A percentile compares a stretch with the other conserved stretches of the same genome.
phyloP scores from a whole-genome alignment of 2,888 invertebrate species.

The Ischnura elegans region DNA sequence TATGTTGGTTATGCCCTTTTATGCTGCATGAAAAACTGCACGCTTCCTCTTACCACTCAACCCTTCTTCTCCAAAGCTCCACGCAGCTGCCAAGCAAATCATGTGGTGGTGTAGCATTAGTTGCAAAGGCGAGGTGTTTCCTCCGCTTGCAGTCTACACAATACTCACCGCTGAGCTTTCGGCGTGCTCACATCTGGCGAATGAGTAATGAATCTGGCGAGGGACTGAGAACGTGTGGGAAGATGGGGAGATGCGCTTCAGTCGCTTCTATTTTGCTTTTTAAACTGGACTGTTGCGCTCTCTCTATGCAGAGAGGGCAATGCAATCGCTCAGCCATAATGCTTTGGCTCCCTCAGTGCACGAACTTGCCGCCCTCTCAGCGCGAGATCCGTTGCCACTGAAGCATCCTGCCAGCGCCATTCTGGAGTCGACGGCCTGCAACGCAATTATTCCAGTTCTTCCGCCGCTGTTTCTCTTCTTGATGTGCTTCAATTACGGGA shows the following conservation, averaged over 20 bases:
- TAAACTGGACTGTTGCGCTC: background rate
- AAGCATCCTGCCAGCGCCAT: background rate
- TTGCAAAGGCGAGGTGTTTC: no score
- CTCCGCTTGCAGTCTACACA: no score
- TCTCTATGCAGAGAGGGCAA: background rate
- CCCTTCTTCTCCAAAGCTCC: background rate
- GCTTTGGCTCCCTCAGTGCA: background rate
- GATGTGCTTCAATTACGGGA: background rate
- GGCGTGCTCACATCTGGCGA: no score
- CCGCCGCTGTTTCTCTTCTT: background rate
- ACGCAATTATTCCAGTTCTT: background rate
- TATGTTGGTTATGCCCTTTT: background rate
- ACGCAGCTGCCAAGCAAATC: background rate
- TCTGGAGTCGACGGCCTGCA: background rate
- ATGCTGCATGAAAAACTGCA: background rate
- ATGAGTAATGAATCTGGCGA: no score
- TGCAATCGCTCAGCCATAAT: background rate
- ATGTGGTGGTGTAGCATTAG: background rate
- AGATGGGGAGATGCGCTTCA: background rate
- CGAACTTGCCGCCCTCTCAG: background rate
- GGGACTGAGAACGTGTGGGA: background rate
- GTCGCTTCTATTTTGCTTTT: background rate
- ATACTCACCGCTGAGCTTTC: no score
- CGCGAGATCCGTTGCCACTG: background rate
- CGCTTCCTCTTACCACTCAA: background rate